A percentile compares a stretch with the other conserved stretches of the same genome.
Evolutionary conservation across 2,888 invertebrate species (phyloP).

Genomic region (Harpalus rubripes): DNA sequence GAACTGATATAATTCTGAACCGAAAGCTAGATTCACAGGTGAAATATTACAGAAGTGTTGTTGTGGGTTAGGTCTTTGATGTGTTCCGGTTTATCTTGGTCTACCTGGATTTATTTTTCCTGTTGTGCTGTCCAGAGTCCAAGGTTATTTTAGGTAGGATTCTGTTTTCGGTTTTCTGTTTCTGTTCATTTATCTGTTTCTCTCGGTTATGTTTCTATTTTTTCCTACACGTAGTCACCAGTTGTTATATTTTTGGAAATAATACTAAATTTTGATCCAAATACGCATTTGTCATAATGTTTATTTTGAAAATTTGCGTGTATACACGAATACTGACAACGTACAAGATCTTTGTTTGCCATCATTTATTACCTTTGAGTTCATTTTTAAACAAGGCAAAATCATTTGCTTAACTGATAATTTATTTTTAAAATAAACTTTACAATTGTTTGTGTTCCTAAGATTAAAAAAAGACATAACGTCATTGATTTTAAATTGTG

Average conservation of each 20-base stretch:
- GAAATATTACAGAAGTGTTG: constrained; percentile 10
- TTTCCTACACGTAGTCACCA: constrained; percentile 15
- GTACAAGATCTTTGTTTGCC: not conserved
- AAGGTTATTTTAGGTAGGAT: constrained; percentile 52
- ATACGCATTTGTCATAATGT: constrained; percentile 35
- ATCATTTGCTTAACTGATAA: not conserved
- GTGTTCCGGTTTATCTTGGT: constrained; percentile 37
- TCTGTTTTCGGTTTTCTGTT: constrained; percentile 28
- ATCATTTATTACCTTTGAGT: not conserved
- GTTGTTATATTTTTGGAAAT: constrained; percentile 23
- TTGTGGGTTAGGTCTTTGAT: constrained; percentile 24
- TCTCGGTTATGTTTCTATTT: constrained; percentile 32
- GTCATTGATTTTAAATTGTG: not conserved
- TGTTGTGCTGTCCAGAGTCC: constrained; percentile 34
- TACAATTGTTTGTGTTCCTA: not conserved
- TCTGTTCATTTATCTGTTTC: constrained; percentile 19
- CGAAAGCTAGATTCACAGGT: constrained; percentile 27
- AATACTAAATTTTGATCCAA: constrained; percentile 33
- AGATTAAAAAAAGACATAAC: not conserved
- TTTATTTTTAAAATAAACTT: not conserved
- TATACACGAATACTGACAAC: constrained; percentile 2
- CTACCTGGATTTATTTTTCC: constrained; percentile 52
- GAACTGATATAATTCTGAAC: not conserved
- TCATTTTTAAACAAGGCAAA: not conserved
- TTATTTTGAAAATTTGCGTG: constrained; percentile 22